These are phyloP conservation scores for Aurelia sp. DNA, from an alignment of 30 jellyfish, hydroid and myxozoan genomes.

Conservation along the genomic window DNA sequence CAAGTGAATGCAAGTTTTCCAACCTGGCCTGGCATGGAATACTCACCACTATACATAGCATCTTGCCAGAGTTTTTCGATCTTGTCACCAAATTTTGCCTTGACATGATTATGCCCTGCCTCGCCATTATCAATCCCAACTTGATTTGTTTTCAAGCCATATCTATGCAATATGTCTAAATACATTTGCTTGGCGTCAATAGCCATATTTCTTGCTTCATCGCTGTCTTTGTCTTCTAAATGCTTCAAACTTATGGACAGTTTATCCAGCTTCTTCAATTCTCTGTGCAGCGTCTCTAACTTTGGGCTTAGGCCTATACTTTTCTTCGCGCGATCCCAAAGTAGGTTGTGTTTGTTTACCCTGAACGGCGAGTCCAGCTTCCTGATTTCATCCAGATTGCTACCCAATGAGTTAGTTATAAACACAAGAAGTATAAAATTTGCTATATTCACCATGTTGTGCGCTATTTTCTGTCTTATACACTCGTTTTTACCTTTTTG, in stretches of 20 bases:
- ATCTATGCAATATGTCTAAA: slow-evolving; percentile 45
- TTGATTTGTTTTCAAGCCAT: slow-evolving; percentile 49
- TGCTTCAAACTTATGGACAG: slow-evolving; percentile 55
- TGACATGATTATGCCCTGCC: slow-evolving; percentile 14
- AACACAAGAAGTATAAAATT: neutral
- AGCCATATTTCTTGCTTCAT: slow-evolving; percentile 29
- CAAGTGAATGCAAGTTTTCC: no score
- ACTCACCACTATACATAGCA: slow-evolving; percentile 74
- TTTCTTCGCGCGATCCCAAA: slow-evolving; percentile 77
- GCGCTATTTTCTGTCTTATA: no score
- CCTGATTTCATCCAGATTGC: neutral
- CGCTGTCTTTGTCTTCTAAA: slow-evolving; percentile 34
- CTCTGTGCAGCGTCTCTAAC: slow-evolving; percentile 24
- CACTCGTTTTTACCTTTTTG: no score
- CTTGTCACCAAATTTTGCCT: slow-evolving; percentile 63
- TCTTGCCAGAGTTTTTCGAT: slow-evolving; percentile 67
- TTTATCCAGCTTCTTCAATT: slow-evolving; percentile 63
- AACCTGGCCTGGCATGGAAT: no score
- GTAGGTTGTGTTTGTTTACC: slow-evolving; percentile 31
- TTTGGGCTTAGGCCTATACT: slow-evolving; percentile 45
- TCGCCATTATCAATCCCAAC: neutral
- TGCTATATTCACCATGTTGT: no score
- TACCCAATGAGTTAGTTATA: neutral
- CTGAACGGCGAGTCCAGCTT: slow-evolving; percentile 37
- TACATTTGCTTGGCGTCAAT: slow-evolving; percentile 29